Evolutionary conservation across 2,113 vertebrate species (phyloP).

Genomic region (Hirundichthys speculiger): DNA sequence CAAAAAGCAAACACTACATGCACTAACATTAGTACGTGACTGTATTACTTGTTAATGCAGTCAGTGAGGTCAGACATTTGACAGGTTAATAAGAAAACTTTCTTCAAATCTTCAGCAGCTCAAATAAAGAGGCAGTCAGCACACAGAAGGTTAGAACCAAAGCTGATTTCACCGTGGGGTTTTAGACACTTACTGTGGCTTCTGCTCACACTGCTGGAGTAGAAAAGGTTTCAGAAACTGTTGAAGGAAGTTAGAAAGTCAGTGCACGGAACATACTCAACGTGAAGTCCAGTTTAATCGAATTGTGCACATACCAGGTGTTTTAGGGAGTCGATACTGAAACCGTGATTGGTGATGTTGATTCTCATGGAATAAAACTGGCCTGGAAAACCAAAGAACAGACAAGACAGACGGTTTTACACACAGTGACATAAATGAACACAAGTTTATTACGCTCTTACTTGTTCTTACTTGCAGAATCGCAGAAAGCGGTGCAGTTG

Average conservation of each 20-base stretch:
- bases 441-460: too few species aligned
- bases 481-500: slow-evolving; percentile 54
- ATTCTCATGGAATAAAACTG: slow-evolving; percentile 52
- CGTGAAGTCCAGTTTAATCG: background rate
- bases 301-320: slow-evolving; percentile 29
- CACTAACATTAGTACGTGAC: too few species aligned
- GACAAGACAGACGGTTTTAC: too few species aligned
- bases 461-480: slow-evolving; percentile 37
- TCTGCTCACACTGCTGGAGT: rapidly evolving
- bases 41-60: too few species aligned
- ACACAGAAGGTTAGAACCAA: background rate
- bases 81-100: background rate
- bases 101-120: background rate
- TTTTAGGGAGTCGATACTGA: background rate
- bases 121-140: background rate
- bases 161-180: background rate
- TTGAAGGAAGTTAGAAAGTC: slow-evolving; percentile 5
- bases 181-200: slow-evolving; percentile 33
- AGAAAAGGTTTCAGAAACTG: slow-evolving; percentile 21
- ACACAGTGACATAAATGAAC: too few species aligned
- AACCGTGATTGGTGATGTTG: background rate
- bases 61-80: too few species aligned
- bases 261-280: background rate
- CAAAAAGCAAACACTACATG: too few species aligned
- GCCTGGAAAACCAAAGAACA: slow-evolving; percentile 25